Percentiles rank a stretch among this genome's conserved stretches.
These are phyloP conservation scores for Leucopsar rothschildi DNA, from an alignment of 2,113 vertebrate species.

Conservation along the genomic window DNA sequence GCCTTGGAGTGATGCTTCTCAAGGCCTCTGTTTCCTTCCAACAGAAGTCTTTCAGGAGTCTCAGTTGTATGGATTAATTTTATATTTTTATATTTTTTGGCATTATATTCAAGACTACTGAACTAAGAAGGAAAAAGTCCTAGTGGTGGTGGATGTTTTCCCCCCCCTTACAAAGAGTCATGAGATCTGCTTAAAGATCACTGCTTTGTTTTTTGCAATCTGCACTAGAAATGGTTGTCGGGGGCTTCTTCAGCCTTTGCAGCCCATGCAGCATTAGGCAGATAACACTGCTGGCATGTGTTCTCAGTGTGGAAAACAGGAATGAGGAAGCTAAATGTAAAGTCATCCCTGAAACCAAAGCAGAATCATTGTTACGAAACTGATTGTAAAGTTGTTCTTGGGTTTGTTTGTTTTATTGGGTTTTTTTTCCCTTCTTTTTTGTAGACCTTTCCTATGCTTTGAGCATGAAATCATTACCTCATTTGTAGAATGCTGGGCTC, in stretches of 20 bases:
- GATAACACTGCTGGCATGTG: not conserved
- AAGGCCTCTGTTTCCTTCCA: not conserved
- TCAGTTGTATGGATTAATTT: not conserved
- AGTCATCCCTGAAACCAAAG: not conserved
- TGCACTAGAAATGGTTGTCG: fast-evolving
- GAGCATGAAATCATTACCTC: not conserved
- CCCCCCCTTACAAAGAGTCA: not conserved
- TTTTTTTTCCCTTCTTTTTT: not conserved
- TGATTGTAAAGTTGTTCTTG: not conserved
- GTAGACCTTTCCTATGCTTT: not conserved
- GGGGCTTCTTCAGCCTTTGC: not conserved
- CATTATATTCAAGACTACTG: not conserved
- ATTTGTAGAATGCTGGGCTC: not conserved
- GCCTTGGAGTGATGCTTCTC: not conserved
- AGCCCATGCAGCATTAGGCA: not conserved
- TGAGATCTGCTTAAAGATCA: not conserved
- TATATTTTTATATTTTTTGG: not conserved
- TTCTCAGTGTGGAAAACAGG: not conserved
- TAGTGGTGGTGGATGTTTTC: no score
- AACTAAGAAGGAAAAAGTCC: not conserved
- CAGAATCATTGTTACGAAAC: not conserved
- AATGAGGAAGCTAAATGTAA: not conserved
- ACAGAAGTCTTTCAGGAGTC: not conserved
- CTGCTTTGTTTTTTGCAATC: not conserved
- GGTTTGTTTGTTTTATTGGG: fast-evolving